A percentile compares a stretch with the other conserved stretches of the same genome.
Evolutionary conservation across 2,797 vertebrate genomes (phyloP).

Genomic region (Arctocebus calabarensis): DNA sequence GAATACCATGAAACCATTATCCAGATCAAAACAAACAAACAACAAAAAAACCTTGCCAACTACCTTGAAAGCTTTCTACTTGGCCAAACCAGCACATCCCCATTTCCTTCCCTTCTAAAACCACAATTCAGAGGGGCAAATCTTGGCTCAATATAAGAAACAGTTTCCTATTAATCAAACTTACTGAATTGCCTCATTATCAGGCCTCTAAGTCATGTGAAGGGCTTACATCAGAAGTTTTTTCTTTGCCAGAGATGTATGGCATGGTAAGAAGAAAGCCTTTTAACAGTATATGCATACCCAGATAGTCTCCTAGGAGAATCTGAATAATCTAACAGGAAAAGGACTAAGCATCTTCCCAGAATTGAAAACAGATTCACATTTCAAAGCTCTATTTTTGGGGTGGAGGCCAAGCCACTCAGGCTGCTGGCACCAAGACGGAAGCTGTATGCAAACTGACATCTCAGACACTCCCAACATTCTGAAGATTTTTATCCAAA

Average conservation of each 20-base stretch:
- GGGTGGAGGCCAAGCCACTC: constrained; percentile 74
- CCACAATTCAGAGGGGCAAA: not conserved
- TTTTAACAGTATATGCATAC: not conserved
- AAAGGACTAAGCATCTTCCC: constrained; percentile 33
- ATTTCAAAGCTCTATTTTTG: constrained; percentile 63
- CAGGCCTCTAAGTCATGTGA: not conserved
- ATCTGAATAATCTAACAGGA: constrained; percentile 51
- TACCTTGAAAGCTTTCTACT: not conserved
- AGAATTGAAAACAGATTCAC: constrained; percentile 51
- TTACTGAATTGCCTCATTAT: not conserved
- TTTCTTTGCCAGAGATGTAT: constrained; percentile 4
- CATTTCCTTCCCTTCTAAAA: not conserved
- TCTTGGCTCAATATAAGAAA: not conserved
- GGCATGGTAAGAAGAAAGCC: not conserved
- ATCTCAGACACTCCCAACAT: constrained; percentile 75
- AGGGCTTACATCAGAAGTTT: not conserved
- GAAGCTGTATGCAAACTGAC: constrained; percentile 80
- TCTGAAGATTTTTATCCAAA: constrained; percentile 75
- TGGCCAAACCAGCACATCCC: not conserved
- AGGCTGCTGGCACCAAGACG: constrained; percentile 54
- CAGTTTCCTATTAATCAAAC: not conserved
- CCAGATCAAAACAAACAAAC: not conserved
- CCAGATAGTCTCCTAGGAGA: constrained; percentile 36
- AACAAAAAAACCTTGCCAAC: not conserved
- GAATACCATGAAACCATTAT: not conserved